Percentiles rank a stretch among this genome's conserved stretches.
Conservation (phyloP, 2,888 invertebrate species). For the Laothoe populi region DNA sequence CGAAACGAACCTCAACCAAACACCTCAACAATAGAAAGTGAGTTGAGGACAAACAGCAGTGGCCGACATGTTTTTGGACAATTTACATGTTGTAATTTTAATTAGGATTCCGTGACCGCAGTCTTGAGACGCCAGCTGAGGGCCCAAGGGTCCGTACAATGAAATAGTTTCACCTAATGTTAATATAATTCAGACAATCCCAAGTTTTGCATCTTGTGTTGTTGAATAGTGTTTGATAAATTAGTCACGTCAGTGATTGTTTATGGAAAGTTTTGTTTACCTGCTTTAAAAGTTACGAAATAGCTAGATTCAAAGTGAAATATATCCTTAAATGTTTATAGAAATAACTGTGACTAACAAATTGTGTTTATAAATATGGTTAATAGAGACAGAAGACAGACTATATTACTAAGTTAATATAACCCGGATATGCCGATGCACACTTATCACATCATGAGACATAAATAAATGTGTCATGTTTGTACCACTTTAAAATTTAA, state of each 20-base stretch:
- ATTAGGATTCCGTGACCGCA: slow-evolving; percentile 76
- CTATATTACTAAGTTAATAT: too few species aligned
- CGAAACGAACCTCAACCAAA: slow-evolving; percentile 65
- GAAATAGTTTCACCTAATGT: slow-evolving; percentile 80
- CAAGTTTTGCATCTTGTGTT: slow-evolving; percentile 76
- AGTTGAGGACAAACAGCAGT: slow-evolving; percentile 1
- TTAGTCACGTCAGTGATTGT: slow-evolving; percentile 16
- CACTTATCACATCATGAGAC: too few species aligned
- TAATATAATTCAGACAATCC: slow-evolving; percentile 81
- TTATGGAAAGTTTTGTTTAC: background rate
- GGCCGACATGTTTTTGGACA: slow-evolving; percentile 37
- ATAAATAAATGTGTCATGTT: too few species aligned
- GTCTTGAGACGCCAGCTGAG: slow-evolving; percentile 55
- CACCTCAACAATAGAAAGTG: background rate
- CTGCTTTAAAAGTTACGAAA: slow-evolving; percentile 7
- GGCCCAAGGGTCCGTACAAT: slow-evolving; percentile 50
- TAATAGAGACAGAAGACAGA: too few species aligned
- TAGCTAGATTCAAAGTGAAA: too few species aligned
- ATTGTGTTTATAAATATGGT: too few species aligned
- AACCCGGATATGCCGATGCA: too few species aligned
- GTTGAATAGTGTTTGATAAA: slow-evolving; percentile 37
- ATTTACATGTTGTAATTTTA: slow-evolving; percentile 83
- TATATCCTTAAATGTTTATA: too few species aligned
- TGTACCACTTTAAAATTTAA: too few species aligned
- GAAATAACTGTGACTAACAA: too few species aligned